phyloP scores from a whole-genome alignment of 2,797 vertebrate species.

The Psittacula echo region DNA sequence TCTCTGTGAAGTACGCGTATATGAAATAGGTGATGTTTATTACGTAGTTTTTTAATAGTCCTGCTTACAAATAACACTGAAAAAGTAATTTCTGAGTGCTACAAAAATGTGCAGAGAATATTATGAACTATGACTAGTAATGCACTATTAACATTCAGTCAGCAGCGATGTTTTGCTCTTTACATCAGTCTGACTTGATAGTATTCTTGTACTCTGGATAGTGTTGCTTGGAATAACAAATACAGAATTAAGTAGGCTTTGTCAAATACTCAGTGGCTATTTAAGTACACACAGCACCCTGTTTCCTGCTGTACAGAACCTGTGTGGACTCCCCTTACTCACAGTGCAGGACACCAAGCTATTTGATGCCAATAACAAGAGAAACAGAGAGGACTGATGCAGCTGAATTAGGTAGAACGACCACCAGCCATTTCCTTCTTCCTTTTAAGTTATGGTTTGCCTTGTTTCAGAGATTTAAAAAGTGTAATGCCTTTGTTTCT shows the following conservation, averaged over 20 bases:
- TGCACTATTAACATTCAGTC: not conserved
- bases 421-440: not conserved
- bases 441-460: not conserved
- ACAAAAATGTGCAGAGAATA: not conserved
- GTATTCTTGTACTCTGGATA: not conserved
- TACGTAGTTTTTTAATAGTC: not conserved
- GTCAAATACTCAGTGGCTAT: not conserved
- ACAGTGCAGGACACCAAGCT: not conserved
- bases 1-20: not conserved
- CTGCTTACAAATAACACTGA: not conserved
- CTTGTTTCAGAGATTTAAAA: not conserved
- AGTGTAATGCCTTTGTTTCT: not conserved
- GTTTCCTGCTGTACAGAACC: not conserved
- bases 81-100: not conserved
- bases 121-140: not conserved
- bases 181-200: not conserved
- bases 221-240: not conserved
- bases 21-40: not conserved
- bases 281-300: not conserved
- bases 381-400: not conserved
- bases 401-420: not conserved
- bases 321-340: not conserved
- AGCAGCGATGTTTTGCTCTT: not conserved
- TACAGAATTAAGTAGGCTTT: not conserved
- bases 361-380: not conserved